Evolutionary conservation across 2,888 invertebrate genomes (phyloP).

Genomic region (Malthinus flaveolus): DNA sequence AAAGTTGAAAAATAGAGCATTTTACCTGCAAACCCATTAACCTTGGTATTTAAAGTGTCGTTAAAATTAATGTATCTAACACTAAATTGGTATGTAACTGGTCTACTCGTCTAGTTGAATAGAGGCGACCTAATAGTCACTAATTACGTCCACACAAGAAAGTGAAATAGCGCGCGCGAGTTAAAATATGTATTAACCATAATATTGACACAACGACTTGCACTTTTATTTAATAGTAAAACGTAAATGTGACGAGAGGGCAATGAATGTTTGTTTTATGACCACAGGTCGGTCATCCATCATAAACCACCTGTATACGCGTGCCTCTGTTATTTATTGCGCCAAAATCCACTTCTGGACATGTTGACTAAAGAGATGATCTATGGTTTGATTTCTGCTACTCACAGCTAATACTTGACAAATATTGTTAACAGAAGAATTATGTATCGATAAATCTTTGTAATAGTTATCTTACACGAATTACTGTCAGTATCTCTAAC

Average conservation of each 20-base stretch:
- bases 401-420: conserved; percentile 49
- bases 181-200: too few species aligned
- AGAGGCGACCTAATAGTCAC: too few species aligned
- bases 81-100: too few species aligned
- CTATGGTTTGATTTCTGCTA: conserved; percentile 52
- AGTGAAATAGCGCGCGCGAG: too few species aligned
- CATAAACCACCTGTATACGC: conserved; percentile 51
- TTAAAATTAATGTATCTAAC: too few species aligned
- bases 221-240: conserved; percentile 25
- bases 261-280: conserved; percentile 50
- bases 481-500: conserved; percentile 51
- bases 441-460: conserved; percentile 55
- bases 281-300: conserved; percentile 49
- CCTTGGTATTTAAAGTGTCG: too few species aligned
- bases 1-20: too few species aligned
- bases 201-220: conserved; percentile 8
- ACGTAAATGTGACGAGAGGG: conserved; percentile 42
- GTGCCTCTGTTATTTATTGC: conserved; percentile 45
- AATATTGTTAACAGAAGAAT: conserved; percentile 53
- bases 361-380: conserved; percentile 53
- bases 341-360: conserved; percentile 48
- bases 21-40: too few species aligned
- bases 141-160: too few species aligned
- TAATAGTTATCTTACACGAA: conserved; percentile 51
- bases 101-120: too few species aligned